Evolutionary conservation across 2,888 invertebrate species (phyloP).

Genomic region (Ypsolopha sequella): DNA sequence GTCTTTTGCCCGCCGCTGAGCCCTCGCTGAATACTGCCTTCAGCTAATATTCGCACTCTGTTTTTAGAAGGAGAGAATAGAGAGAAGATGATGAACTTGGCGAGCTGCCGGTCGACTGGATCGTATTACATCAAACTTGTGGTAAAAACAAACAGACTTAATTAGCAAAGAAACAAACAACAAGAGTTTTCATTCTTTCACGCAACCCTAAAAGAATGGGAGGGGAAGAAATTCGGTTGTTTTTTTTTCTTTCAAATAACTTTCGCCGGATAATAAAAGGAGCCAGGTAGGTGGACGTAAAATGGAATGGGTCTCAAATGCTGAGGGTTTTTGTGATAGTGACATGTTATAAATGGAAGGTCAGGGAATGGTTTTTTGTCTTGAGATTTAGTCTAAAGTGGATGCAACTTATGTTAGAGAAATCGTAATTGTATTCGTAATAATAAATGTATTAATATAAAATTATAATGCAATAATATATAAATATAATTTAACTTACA

Average conservation of each 20-base stretch:
- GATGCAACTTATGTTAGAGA: background rate
- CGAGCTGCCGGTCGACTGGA: too few species aligned
- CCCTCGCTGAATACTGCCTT: too few species aligned
- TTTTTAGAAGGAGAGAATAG: too few species aligned
- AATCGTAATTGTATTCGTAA: background rate
- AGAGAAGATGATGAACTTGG: too few species aligned
- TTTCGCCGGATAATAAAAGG: conserved; percentile 54
- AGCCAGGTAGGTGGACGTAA: conserved; percentile 48
- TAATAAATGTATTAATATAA: background rate
- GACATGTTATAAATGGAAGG: conserved; percentile 53
- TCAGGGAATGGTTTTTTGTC: conserved; percentile 18
- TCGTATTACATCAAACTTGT: too few species aligned
- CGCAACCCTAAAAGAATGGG: conserved; percentile 20
- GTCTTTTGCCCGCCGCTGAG: too few species aligned
- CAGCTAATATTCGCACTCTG: too few species aligned
- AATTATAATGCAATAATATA: too few species aligned
- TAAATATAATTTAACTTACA: too few species aligned
- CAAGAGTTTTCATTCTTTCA: too few species aligned
- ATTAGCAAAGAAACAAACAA: conserved; percentile 20
- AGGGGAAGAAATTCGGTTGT: conserved; percentile 47
- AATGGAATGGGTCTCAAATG: conserved; percentile 29
- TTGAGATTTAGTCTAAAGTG: too few species aligned
- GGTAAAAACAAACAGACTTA: too few species aligned
- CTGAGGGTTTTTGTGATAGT: conserved; percentile 44
- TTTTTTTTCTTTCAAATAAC: conserved; percentile 58